These are phyloP conservation scores for Sitobion miscanthi DNA, from an alignment of 1,140 invertebrate genomes.

Conservation along the genomic window DNA sequence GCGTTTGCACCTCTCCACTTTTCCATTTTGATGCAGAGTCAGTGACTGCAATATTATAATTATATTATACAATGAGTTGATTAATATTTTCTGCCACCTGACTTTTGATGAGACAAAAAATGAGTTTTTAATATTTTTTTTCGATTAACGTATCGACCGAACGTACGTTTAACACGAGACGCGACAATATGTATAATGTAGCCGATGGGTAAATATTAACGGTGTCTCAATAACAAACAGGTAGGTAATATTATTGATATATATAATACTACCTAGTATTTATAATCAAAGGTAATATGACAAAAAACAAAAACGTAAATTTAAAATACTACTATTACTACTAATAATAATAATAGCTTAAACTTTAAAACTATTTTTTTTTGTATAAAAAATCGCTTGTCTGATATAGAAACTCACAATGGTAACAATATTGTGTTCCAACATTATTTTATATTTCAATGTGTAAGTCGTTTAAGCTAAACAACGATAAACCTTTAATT, in stretches of 20 bases:
- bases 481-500: background rate
- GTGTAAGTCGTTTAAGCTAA: background rate
- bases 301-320: background rate
- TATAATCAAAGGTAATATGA: too few relatives aligned
- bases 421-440: background rate
- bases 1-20: slow-evolving; percentile 70
- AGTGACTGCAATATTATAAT: background rate
- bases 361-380: background rate
- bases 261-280: too few relatives aligned
- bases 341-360: background rate
- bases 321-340: background rate
- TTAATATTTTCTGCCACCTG: background rate
- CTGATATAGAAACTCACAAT: too few relatives aligned
- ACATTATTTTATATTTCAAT: background rate
- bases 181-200: too few relatives aligned
- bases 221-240: background rate
- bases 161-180: background rate
- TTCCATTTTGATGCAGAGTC: slow-evolving; percentile 59
- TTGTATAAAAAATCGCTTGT: background rate
- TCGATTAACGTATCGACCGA: background rate
- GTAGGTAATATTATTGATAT: background rate
- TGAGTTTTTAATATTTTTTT: background rate
- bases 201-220: background rate
- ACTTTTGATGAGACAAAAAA: background rate
- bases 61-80: background rate